Base-by-base conservation (phyloP, 2,113 vertebrate species). In the Picathartes gymnocephalus region DNA sequence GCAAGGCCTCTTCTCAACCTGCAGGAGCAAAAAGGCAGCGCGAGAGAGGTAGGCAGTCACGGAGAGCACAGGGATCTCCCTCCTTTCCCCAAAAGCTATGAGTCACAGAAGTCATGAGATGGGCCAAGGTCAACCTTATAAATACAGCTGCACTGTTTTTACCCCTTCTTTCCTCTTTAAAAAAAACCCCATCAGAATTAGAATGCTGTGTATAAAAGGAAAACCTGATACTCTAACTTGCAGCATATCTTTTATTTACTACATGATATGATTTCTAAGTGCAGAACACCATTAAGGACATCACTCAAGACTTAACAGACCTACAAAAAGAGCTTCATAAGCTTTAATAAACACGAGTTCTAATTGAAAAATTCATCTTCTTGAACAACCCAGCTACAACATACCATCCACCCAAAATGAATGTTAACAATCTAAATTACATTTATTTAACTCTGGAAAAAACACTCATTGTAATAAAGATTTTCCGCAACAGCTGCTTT, bases 401-500 rank as follows among this genome's bases (percentile, higher is more conserved):
- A 79, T 7, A 73, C 20, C 4, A 9, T 48, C 17, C 30, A 30
- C 14, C 20, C 12, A 18, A 40, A 79, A 69, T 68, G 27, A 62
- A 81, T 69, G 80, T 66, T 93, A 92, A 91, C 5, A 5, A 91
- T 85, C 62, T 73, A 84, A 94, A 88, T 95, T 92, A 85, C 70
- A 95, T 78, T 95, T 84, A 96, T 94, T 96, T 91, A 93, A 90
- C 81, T 93, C 88, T 93, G 93, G 81, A 97, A 96, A 97, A 83
- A 95, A 84, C 51, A 53, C 71, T 82, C 86, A 95, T 79, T 92
- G 57, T 80, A 96, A 81, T 92, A 88, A 92, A 96, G 84, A 96
- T 97, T 98, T 97, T 97, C 95, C 31, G 18, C 62, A 97, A 92
- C 97, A 97, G 97, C 96, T 97, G 97, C 88, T 97, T 97, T 97